Evolutionary conservation across 2,797 vertebrate genomes (phyloP), one percentile per base, ranked within the genome.

Genomic region (Botia almorhae): DNA sequence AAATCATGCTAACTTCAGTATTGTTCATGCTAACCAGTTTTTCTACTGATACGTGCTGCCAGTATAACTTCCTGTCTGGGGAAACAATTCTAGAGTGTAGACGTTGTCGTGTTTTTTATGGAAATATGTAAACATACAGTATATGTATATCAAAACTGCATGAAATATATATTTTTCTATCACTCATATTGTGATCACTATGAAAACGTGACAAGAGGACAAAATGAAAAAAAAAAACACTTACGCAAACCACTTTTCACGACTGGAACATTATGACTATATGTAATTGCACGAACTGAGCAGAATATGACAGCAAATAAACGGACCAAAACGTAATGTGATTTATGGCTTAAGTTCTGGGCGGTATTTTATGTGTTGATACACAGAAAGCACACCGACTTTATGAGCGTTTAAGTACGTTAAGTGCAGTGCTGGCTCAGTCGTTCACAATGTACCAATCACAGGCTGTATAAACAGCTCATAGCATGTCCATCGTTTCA

Each of bases 121-220:
- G 48, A 80, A 64, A 83, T 69, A 64, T 83, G 78, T 81, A 72
- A 78, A 75, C 36, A 43, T 8, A 61, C 55, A 78, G 17, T 85
- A 65, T 80, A 84, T 81, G 60, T 84, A 69, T 87, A 81, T 85
- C 19, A 71, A 71, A 87, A 76, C 75, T 83, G 84, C 84, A 87
- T 85, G 84, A 63, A 82, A 82, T 84, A 82, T 82, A 78, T 87
- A 81, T 82, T 84, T 84, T 82, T 82, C 56, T 81, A 85, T 83
- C 81, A 87, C 80, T 87, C 56, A 48, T 81, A 60, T 78, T 80
- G 56, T 80, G 69, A n/a, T n/a, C 74, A 81, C 63, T 46, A 56
- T 78, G 50, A 69, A 58, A 71, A 72, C 69, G 51, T 67, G 39
- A 43, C 39, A 43, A 43, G 39, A 43, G 39, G 65, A 64, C 69